Conservation (phyloP, 2,888 invertebrate species). For the Platycnemis pennipes region DNA sequence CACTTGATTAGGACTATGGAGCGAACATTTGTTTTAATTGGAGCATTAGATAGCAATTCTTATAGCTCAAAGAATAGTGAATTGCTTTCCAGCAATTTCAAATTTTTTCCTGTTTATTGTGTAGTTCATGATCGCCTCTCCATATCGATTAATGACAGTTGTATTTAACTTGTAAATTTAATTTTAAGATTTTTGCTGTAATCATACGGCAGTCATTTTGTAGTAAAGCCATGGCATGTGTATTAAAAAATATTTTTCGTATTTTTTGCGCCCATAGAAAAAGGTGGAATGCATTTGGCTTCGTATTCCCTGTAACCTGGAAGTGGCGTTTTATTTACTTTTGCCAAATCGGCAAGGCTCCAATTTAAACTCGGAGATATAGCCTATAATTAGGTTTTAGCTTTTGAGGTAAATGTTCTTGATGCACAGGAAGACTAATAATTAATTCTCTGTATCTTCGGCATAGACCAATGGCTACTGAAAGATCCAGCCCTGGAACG, state of each 20-base stretch:
- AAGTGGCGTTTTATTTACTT: neutral
- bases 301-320: neutral
- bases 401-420: neutral
- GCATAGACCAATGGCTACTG: constrained; percentile 28
- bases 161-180: no score
- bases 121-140: no score
- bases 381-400: neutral
- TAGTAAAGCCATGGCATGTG: no score
- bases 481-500: constrained; percentile 50
- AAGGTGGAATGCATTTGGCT: neutral
- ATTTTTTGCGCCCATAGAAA: neutral
- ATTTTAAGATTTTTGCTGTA: no score
- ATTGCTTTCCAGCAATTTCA: no score
- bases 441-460: neutral
- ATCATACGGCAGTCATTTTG: no score
- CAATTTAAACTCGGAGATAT: neutral
- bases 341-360: constrained; percentile 33
- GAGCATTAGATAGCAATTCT: neutral
- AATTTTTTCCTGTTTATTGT: no score
- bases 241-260: no score
- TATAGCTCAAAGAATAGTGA: neutral
- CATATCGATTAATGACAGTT: no score
- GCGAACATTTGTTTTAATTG: neutral
- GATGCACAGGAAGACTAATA: neutral
- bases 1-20: no score